Evolutionary conservation across 2,888 invertebrate species (phyloP).

Genomic region (Caenorhabditis doughertyi): DNA sequence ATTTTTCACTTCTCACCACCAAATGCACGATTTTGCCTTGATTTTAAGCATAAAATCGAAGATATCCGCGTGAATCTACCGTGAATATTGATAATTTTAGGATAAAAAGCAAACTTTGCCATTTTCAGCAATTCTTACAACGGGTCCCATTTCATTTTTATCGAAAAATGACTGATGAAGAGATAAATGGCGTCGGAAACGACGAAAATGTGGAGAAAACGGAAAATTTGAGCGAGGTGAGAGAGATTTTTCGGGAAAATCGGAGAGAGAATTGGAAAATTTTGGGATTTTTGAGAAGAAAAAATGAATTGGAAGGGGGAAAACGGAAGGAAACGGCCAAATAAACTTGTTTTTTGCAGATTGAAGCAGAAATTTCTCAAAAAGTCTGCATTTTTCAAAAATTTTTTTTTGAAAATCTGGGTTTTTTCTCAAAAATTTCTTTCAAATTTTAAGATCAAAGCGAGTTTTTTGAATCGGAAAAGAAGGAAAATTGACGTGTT

Average conservation of each 20-base stretch:
- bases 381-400: too few species aligned
- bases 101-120: not conserved
- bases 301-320: too few species aligned
- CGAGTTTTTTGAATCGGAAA: too few species aligned
- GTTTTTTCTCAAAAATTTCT: too few species aligned
- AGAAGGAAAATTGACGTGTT: too few species aligned
- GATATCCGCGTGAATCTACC: not conserved
- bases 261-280: not conserved
- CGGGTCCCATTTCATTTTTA: constrained; percentile 55
- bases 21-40: not conserved
- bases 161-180: constrained; percentile 54
- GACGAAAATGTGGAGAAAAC: constrained; percentile 40
- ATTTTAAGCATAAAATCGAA: not conserved
- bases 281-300: not conserved
- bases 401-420: too few species aligned
- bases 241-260: constrained; percentile 2
- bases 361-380: too few species aligned
- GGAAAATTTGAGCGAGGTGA: constrained; percentile 38
- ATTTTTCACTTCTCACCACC: not conserved
- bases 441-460: too few species aligned
- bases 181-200: constrained; percentile 18
- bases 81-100: constrained; percentile 7
- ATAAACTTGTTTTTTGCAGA: too few species aligned
- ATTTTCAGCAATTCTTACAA: constrained; percentile 57
- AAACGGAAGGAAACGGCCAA: too few species aligned